Percentiles rank a stretch among this genome's conserved stretches.
Evolutionary conservation across 2,888 invertebrate species (phyloP).

Genomic region (Lycocerus yunnanus): DNA sequence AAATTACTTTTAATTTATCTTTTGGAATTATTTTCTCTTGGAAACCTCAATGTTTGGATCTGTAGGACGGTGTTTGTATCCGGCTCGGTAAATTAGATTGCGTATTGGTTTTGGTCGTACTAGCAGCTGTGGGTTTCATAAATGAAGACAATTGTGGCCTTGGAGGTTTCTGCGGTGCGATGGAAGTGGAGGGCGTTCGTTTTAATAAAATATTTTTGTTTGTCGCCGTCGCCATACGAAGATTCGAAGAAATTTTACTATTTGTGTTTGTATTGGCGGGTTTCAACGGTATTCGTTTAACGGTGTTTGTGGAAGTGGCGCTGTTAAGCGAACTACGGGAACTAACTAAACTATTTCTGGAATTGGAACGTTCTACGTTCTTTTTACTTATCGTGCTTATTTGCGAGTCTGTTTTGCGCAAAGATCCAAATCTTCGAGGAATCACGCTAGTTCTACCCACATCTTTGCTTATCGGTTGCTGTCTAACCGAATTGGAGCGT

Average conservation of each 20-base stretch:
- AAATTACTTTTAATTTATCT: neutral
- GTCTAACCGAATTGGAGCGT: slow-evolving; percentile 42
- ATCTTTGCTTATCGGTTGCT: slow-evolving; percentile 34
- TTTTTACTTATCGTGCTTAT: slow-evolving; percentile 47
- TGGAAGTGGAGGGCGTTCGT: slow-evolving; percentile 48
- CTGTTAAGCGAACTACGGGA: slow-evolving; percentile 85
- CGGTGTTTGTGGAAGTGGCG: slow-evolving; percentile 77
- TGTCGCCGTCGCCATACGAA: slow-evolving; percentile 28
- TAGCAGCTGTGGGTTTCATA: slow-evolving; percentile 87
- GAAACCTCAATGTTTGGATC: slow-evolving; percentile 12
- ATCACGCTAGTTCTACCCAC: slow-evolving; percentile 48
- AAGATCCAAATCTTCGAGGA: slow-evolving; percentile 52
- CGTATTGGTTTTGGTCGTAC: slow-evolving; percentile 71
- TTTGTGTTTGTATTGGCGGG: slow-evolving; percentile 46
- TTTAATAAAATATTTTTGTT: slow-evolving; percentile 47
- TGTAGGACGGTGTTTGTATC: slow-evolving; percentile 20
- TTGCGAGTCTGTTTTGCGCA: slow-evolving; percentile 52
- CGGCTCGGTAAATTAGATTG: slow-evolving; percentile 24
- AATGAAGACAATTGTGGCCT: slow-evolving; percentile 60
- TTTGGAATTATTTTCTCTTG: neutral
- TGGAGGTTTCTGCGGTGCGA: slow-evolving; percentile 45
- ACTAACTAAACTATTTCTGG: slow-evolving; percentile 78
- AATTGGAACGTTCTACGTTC: slow-evolving; percentile 76
- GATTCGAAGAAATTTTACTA: slow-evolving; percentile 35
- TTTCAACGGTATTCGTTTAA: slow-evolving; percentile 66